Evolutionary conservation across 2,888 invertebrate species (phyloP), one percentile per base, ranked within the genome.

Genomic region (Cosmorhoe ocellata): DNA sequence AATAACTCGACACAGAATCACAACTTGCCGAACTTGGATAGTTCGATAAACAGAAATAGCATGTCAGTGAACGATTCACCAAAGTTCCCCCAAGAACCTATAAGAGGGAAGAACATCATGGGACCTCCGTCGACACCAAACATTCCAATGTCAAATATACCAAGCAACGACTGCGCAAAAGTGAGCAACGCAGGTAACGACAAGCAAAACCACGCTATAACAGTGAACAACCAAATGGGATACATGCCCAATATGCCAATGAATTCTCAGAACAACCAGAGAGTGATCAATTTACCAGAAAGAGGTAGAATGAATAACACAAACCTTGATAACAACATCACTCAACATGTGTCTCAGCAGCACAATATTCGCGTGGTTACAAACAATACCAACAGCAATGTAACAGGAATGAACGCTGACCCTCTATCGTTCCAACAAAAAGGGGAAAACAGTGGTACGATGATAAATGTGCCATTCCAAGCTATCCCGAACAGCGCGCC

Each of bases 381-480:
- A 9, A 90, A 88, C 59, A 87, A 79, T 51, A 71, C 56, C 28
- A 86, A 67, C 46, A 85, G 58, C 47, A 86, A 75, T 57, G 84
- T 84, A 8, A 59, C 77, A 13, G 76, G 78, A 4, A 80, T 85
- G 13, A 64, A 76, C 24, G 54, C 79, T 24, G 90, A 89, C 32
- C 76, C 90, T 12, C 57, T 88, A 45, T 66, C 79, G 8, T 89
- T 85, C 67, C 89, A 90, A 65, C 90, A 86, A 61, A 88, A 84
- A 61, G 77, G 63, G 46, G 90, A 89, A 67, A 82, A 69, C 41
- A 83, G 65, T 49, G 74, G 84, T 18, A 91, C 90, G 13, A 90
- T 90, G 80, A 91, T 91, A 40, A 90, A 90, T 61, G 87, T 91
- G 24, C 90, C 91, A 0, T 90, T 90, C 71, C 90, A 90, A 71